Percentiles rank a stretch among this genome's conserved stretches.
These are phyloP conservation scores for Ochotona princeps DNA, from an alignment of 2,113 vertebrate genomes.

Conservation along the genomic window DNA sequence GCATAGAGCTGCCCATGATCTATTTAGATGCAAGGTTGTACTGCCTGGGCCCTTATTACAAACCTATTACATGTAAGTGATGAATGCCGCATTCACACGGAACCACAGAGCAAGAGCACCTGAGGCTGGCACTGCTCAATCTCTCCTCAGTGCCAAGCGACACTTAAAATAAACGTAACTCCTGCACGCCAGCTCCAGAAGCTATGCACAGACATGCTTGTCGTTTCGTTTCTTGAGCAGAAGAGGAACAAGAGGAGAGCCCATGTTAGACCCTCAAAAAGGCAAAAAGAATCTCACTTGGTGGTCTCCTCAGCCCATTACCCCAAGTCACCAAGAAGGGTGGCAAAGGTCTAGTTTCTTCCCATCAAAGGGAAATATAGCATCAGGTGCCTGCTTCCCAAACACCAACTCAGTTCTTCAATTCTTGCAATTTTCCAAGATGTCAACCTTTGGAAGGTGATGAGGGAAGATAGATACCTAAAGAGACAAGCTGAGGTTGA, in stretches of 20 bases:
- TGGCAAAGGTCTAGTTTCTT: conserved; percentile 50
- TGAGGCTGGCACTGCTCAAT: conserved; percentile 71
- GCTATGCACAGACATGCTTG: not conserved
- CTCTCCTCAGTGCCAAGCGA: conserved; percentile 54
- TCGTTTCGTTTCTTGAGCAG: conserved; percentile 58
- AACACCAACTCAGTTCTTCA: not conserved
- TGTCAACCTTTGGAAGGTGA: not conserved
- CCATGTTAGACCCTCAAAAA: not conserved
- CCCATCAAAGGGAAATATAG: conserved; percentile 36
- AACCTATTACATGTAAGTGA: conserved; percentile 75
- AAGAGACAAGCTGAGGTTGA: no score
- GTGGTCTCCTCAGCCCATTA: not conserved
- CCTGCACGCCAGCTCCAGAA: conserved; percentile 59
- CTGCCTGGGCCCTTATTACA: conserved; percentile 74
- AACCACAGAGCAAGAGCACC: conserved; percentile 72
- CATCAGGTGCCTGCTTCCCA: not conserved
- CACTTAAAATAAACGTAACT: conserved; percentile 65
- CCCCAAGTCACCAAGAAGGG: conserved; percentile 21
- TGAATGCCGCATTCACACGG: conserved; percentile 67
- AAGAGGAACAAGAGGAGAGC: not conserved
- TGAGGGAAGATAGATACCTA: no score
- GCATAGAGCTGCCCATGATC: conserved; percentile 64
- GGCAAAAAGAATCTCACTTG: not conserved
- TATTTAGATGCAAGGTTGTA: conserved; percentile 75
- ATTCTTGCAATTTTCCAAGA: not conserved